Base-by-base conservation (phyloP, 2,797 vertebrate genomes). In the Enteromius afrohamiltoni region DNA sequence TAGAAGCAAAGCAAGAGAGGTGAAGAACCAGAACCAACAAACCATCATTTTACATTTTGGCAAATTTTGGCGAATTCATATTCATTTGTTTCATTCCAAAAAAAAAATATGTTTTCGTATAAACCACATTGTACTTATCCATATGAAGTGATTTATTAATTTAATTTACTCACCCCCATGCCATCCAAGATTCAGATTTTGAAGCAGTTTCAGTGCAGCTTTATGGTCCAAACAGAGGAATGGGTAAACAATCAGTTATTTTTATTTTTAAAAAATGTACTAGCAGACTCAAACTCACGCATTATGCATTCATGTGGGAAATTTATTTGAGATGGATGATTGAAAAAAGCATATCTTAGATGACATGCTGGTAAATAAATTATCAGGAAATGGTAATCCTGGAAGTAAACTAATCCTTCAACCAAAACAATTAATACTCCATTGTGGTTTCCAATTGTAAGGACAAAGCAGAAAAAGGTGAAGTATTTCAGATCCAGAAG, bases 41-140 rank as follows among this genome's bases (percentile, higher is more conserved):
- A 76, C 21, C 40, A 45, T 45, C 9, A 1, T 45, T 45, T 45
- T 45, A 45, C 10, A 45, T 45, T 49, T 49, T 29, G 23, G 23
- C 23, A 29, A 71, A 49, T 29, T 71, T 26, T 47, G 13, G 29
- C 49, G 2, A 34, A n/a, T 26, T 76, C 51, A 40, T 23, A 11
- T 58, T 3, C 16, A 75, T 55, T 23, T 17, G 21, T 75, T 23
- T n/a, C 3, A 23, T 23, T 21, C 14, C 31, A 45, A 45, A 40
- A 49, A 16, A n/a, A 11, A 10, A 0, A 0, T 1, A 3, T 0
- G 6, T 37, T 37, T 37, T 4, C 1, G 3, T 75, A 55, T 4
- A 17, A n/a, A 55, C 37, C 21, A 37, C 31, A 37, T 19, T 19
- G 29, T 17, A 64, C 14, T 29, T 23, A 58, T 17, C 23, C 29